These are phyloP conservation scores for Fulica atra DNA, from an alignment of 2,113 vertebrate species.

Conservation along the genomic window DNA sequence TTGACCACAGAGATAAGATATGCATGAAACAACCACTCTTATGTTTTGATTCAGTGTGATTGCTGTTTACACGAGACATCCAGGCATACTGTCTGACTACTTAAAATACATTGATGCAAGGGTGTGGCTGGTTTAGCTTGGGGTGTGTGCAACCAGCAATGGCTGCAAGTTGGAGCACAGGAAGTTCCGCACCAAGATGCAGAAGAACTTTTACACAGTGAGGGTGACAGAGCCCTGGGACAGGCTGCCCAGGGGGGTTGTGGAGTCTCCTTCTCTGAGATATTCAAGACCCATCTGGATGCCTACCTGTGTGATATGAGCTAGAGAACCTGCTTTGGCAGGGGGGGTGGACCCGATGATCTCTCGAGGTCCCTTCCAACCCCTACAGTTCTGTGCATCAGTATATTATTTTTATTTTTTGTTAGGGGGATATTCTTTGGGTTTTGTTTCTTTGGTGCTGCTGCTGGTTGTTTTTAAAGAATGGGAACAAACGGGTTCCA, in stretches of 20 bases:
- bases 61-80: not conserved
- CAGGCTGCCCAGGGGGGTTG: too few species aligned
- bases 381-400: not conserved
- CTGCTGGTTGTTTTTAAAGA: not conserved
- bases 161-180: too few species aligned
- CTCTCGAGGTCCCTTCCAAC: too few species aligned
- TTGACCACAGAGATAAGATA: not conserved
- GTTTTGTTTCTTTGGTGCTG: not conserved
- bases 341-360: too few species aligned
- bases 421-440: not conserved
- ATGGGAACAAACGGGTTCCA: not conserved
- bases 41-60: not conserved
- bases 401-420: not conserved
- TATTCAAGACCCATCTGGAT: too few species aligned
- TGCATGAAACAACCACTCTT: not conserved
- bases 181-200: too few species aligned
- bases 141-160: not conserved
- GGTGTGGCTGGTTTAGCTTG: not conserved
- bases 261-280: too few species aligned
- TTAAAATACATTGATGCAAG: not conserved
- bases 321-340: too few species aligned
- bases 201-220: too few species aligned
- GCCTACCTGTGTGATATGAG: too few species aligned
- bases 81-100: not conserved
- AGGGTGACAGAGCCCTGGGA: too few species aligned